Conservation (phyloP, 1,140 invertebrate species). For the Pseudomyrmex sp. region DNA sequence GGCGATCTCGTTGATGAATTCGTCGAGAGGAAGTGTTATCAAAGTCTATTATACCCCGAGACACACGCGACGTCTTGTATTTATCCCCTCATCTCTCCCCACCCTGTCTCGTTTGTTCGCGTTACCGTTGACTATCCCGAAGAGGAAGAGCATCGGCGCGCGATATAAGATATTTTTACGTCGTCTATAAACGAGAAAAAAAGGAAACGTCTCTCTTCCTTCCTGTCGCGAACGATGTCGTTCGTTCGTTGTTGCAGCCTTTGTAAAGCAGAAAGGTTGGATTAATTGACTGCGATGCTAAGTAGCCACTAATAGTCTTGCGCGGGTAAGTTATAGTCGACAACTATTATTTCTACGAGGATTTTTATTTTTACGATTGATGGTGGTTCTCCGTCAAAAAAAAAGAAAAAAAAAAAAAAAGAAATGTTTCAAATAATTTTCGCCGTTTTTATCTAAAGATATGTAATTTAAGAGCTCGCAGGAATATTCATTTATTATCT, state of each 20-base stretch:
- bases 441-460: constrained; percentile 10
- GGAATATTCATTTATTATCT: not conserved
- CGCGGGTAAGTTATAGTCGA: constrained; percentile 33
- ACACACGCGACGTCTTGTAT: constrained; percentile 46
- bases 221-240: not conserved
- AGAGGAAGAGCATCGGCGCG: constrained; percentile 51
- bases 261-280: constrained; percentile 18
- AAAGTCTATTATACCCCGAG: constrained; percentile 52
- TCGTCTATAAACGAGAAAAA: not conserved
- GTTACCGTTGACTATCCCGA: constrained; percentile 15
- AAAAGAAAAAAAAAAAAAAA: not conserved
- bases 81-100: constrained; percentile 38
- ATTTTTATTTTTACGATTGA: constrained; percentile 3
- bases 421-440: not conserved
- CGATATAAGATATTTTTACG: constrained; percentile 37
- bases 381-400: not conserved
- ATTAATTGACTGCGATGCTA: constrained; percentile 42
- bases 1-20: constrained; percentile 60
- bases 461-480: not conserved
- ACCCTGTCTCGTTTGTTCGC: constrained; percentile 42
- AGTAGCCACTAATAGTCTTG: constrained; percentile 21
- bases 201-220: not conserved
- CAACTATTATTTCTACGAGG: not conserved
- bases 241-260: constrained; percentile 15
- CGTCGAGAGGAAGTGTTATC: constrained; percentile 49